Conservation (phyloP, 2,113 vertebrate species). For the Solenodon paradoxus region DNA sequence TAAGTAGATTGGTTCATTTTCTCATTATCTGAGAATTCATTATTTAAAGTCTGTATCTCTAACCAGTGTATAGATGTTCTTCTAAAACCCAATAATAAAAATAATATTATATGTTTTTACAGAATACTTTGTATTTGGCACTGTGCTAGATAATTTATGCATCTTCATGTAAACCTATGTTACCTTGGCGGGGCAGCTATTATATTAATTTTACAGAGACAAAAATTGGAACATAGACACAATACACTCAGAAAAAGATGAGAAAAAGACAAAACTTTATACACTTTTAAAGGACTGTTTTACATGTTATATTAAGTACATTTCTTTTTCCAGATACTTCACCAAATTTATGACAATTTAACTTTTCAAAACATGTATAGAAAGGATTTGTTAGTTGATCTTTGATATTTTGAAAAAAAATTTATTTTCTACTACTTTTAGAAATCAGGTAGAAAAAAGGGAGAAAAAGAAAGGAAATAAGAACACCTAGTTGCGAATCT, state of each 20-base stretch:
- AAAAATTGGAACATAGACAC: neutral
- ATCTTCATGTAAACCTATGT: neutral
- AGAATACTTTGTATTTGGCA: neutral
- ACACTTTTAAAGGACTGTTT: neutral
- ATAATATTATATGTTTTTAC: neutral
- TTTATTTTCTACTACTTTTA: neutral
- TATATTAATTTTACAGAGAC: neutral
- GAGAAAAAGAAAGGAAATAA: neutral
- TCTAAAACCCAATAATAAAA: neutral
- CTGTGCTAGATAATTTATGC: neutral
- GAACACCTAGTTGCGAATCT: neutral
- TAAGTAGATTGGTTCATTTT: neutral
- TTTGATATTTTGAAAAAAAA: neutral
- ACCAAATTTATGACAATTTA: neutral
- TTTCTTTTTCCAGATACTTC: neutral
- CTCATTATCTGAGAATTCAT: too few relatives aligned
- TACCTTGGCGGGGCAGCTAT: neutral
- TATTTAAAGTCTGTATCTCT: too few relatives aligned
- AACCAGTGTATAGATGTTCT: too few relatives aligned
- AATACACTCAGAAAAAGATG: too few relatives aligned
- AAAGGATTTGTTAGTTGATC: neutral
- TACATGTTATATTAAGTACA: too few relatives aligned
- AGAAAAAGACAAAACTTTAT: neutral
- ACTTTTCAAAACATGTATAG: neutral
- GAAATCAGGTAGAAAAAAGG: neutral